Base-by-base conservation (phyloP, 2,888 invertebrate genomes). In the Venustoraphidia nigricollis region DNA sequence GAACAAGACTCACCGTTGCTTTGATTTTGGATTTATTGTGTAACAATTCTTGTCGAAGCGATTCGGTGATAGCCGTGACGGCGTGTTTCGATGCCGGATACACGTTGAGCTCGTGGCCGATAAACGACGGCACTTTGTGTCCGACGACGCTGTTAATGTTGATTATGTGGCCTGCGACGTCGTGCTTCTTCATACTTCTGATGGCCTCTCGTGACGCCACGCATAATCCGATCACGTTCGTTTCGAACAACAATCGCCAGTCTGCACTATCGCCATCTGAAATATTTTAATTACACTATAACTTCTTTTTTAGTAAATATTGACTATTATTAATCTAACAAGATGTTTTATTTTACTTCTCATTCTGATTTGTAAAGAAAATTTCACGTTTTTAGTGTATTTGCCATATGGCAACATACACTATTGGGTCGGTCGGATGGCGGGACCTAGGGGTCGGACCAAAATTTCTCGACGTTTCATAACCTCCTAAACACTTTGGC, bases 61-160 rank as follows among this genome's bases (percentile, higher is more conserved):
- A 68, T 51, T 69, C 68, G 1, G 66, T 62, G 3, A 71, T 52
- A 0, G 67, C 63, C 6, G 62, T 62, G 2, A 70, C 65, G 10
- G 67, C 68, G 54, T 60, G 64, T 56, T 71, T 71, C 8, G 69
- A 66, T 0, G 66, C 67, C n/a, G 64, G 54, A 56, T 70, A 70
- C 54, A 69, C 56, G 11, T 53, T 47, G 11, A 36, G 10, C 10
- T 27, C 10, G 34, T 13, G 34, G 8, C 44, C 49, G 17, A 47
- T 47, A 36, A n/a, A 14, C 10, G 34, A 8, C 13, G 53, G 44
- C 47, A 52, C 10, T 6, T 8, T 4, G 42, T 52, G 52, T 10
- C 52, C 52, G n/a, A 41, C 27, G 8, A 52, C 41, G 13, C 57
- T 57, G 51, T 54, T 54, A 17, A 57, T 55, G 44, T 56, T 54